A percentile compares a stretch with the other conserved stretches of the same genome.
phyloP scores from a whole-genome alignment of 1,140 invertebrate genomes.

The Oryzaephilus surinamensis region DNA sequence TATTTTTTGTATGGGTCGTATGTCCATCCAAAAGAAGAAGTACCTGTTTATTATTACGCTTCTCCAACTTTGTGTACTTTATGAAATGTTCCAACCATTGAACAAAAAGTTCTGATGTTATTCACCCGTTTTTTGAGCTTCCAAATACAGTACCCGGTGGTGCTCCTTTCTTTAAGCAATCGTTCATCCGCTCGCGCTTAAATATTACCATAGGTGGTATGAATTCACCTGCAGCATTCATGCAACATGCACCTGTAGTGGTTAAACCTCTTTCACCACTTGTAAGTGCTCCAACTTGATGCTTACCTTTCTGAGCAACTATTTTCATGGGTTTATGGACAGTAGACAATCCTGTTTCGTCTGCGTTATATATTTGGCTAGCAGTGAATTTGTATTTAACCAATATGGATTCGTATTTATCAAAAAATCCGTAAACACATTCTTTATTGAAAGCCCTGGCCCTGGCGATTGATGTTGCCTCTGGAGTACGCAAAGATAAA shows the following conservation, averaged over 20 bases:
- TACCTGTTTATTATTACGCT: slow-evolving; percentile 14
- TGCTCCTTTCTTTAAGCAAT: slow-evolving; percentile 10
- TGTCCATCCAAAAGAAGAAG: slow-evolving; percentile 28
- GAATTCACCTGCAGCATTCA: slow-evolving; percentile 33
- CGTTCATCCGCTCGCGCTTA: slow-evolving; percentile 21
- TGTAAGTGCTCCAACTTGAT: slow-evolving; percentile 36
- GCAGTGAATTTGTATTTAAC: slow-evolving; percentile 19
- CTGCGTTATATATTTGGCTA: slow-evolving; percentile 36
- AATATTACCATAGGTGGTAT: slow-evolving; percentile 38
- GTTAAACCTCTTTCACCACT: slow-evolving; percentile 34
- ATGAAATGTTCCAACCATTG: slow-evolving; percentile 9
- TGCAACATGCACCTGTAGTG: slow-evolving; percentile 31
- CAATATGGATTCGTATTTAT: slow-evolving; percentile 27
- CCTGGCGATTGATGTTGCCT: slow-evolving; percentile 36
- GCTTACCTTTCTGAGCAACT: slow-evolving; percentile 26
- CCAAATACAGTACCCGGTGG: slow-evolving; percentile 5
- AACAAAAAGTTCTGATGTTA: slow-evolving; percentile 4
- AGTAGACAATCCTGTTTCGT: slow-evolving; percentile 37
- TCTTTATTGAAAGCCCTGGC: slow-evolving; percentile 38
- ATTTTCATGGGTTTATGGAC: slow-evolving; percentile 34
- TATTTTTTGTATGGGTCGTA: slow-evolving; percentile 20
- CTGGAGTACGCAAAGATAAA: slow-evolving; percentile 34
- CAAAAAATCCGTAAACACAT: slow-evolving; percentile 29
- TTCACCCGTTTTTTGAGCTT: slow-evolving; percentile 9
- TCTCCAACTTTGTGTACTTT: slow-evolving; percentile 10